A percentile compares a stretch with the other conserved stretches of the same genome.
Evolutionary conservation across 2,888 invertebrate species (phyloP).

Genomic region (Diloba caeruleocephala): DNA sequence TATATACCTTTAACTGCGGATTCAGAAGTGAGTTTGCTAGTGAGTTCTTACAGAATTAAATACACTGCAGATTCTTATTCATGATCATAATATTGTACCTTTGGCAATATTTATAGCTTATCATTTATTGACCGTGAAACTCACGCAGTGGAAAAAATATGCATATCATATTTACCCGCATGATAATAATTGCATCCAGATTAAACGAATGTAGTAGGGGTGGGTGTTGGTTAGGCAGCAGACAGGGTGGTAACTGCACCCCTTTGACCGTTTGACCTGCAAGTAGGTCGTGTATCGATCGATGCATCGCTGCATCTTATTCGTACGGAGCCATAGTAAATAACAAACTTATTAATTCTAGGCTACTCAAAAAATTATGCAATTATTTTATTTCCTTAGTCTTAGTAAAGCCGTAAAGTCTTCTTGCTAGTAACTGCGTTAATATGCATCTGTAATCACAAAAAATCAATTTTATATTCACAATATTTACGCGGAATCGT

Average conservation of each 20-base stretch:
- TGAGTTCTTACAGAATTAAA: too few relatives aligned
- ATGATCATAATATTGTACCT: too few relatives aligned
- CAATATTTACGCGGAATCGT: too few relatives aligned
- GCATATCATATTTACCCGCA: conserved; percentile 7
- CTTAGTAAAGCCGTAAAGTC: too few relatives aligned
- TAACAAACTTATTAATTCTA: conserved; percentile 1
- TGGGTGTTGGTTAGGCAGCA: conserved; percentile 17
- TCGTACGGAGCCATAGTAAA: conserved; percentile 34
- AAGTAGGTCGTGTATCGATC: conserved; percentile 82
- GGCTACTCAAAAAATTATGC: neutral
- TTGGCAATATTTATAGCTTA: too few relatives aligned
- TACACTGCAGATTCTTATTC: too few relatives aligned
- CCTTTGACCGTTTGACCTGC: conserved; percentile 71
- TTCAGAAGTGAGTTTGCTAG: too few relatives aligned
- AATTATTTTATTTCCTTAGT: too few relatives aligned
- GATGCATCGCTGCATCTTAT: conserved; percentile 73
- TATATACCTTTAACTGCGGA: too few relatives aligned
- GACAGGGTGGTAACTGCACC: conserved; percentile 27
- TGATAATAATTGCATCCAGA: conserved; percentile 28
- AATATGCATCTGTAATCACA: too few relatives aligned
- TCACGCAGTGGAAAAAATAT: conserved; percentile 1
- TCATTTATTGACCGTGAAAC: conserved; percentile 15
- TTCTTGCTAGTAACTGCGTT: too few relatives aligned
- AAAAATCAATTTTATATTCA: too few relatives aligned
- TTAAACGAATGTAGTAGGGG: conserved; percentile 31